Evolutionary conservation across 2,113 vertebrate genomes (phyloP), one percentile per base, ranked within the genome.

Genomic region (Columba livia): DNA sequence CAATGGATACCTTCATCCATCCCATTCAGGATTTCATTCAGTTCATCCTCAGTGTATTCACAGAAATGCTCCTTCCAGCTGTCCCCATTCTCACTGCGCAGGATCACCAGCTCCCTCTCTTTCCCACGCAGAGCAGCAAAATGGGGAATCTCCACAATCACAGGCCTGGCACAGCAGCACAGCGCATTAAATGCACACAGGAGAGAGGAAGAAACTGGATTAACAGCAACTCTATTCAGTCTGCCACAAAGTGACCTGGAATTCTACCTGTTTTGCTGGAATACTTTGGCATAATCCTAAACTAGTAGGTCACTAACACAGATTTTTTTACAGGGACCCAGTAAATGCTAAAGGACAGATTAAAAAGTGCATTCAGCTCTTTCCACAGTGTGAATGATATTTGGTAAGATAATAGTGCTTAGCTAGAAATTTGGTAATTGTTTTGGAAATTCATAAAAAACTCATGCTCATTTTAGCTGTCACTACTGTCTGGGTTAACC

Each of bases 31-130:
- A 99, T 99, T 97, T 99, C 99, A 19, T 99, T 99, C 70, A 99
- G 98, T 23, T 99, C 99, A 48, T 99, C 99, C 72, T 99, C 99
- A 0, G 98, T 99, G 97, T 98, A 98, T 93, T 99, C 99, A 79
- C 99, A 99, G 96, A 98, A 99, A 89, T 99, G 99, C 92, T 99
- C 99, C 95, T 99, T 99, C 99, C 99, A 99, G 98, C 98, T 99
- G 97, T 99, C 99, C 40, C 99, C 99, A 0, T 98, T 99, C 97
- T 99, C 99, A 4, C 99, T 99, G 94, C 99, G 98, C 95, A 99
- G 97, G 82, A 99, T 99, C 95, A 99, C 99, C 96, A 99, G 97
- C 85, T 99, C 99, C 47, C 99, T 96, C 97, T 99, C 99, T 54
- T 98, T 99, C 47, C 99, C 99, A 70, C 99, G 98, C 65, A 99